Conservation (phyloP, 2,888 invertebrate genomes). For the Ennomos quercinarius region DNA sequence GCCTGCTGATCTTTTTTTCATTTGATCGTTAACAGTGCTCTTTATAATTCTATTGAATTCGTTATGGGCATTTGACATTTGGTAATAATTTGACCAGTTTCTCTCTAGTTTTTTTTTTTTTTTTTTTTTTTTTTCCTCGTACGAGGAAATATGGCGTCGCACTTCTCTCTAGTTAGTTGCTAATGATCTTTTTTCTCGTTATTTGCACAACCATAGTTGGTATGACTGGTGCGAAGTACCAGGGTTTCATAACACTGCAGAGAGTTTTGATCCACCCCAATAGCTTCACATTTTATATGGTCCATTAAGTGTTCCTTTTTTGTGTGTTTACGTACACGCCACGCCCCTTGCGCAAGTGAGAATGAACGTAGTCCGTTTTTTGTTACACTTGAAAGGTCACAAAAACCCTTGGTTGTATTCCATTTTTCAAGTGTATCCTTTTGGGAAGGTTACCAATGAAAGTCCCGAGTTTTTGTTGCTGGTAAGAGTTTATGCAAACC, state of each 20-base stretch:
- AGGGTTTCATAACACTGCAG: constrained; percentile 6
- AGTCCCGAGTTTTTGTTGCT: constrained; percentile 5
- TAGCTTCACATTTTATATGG: neutral
- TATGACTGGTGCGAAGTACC: constrained; percentile 4
- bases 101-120: no score
- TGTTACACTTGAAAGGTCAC: constrained; percentile 5
- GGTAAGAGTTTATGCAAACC: constrained; percentile 42
- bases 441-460: constrained; percentile 12
- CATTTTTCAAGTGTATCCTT: neutral
- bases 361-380: constrained; percentile 14
- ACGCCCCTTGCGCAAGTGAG: constrained; percentile 7
- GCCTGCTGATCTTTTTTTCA: no score
- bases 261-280: neutral
- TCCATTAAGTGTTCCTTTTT: constrained; percentile 4
- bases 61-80: no score
- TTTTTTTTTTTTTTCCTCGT: no score
- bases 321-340: constrained; percentile 5
- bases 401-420: neutral
- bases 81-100: no score
- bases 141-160: no score
- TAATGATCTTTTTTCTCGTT: no score
- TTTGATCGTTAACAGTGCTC: no score
- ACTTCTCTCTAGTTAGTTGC: no score
- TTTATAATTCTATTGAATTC: no score
- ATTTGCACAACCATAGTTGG: no score